Evolutionary conservation across 1,140 invertebrate species (phyloP).

Genomic region (Lordiphosa collinella): DNA sequence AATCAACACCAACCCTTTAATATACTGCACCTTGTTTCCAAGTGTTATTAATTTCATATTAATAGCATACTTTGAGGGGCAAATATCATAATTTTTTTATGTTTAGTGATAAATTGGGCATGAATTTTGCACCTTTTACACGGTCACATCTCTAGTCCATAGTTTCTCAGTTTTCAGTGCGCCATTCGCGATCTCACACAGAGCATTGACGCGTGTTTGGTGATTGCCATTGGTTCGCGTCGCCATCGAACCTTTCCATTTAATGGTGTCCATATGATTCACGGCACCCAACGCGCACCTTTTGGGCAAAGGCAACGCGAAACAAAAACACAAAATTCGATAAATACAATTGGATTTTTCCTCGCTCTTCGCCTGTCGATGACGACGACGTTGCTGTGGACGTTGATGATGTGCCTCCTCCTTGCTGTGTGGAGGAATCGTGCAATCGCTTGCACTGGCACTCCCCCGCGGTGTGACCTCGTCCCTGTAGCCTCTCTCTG

Average conservation of each 20-base stretch:
- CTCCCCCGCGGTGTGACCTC: constrained; percentile 66
- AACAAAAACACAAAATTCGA: constrained; percentile 51
- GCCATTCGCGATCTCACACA: constrained; percentile 52
- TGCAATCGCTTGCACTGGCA: constrained; percentile 57
- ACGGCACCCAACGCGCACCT: constrained; percentile 40
- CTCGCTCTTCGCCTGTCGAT: constrained; percentile 43
- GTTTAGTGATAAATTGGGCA: no score
- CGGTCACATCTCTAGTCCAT: constrained; percentile 6
- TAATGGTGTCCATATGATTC: constrained; percentile 78
- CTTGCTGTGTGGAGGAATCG: constrained; percentile 47
- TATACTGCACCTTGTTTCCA: no score
- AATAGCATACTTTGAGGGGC: no score
- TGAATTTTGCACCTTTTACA: constrained; percentile 7
- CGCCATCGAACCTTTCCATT: constrained; percentile 58
- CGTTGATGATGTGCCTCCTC: constrained; percentile 73
- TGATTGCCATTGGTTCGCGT: constrained; percentile 55
- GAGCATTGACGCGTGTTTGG: constrained; percentile 71
- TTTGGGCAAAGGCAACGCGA: constrained; percentile 3
- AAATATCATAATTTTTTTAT: no score
- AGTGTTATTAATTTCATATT: no score
- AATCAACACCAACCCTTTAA: no score
- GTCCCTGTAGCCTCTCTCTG: constrained; percentile 4
- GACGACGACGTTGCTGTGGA: constrained; percentile 49
- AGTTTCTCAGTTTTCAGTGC: constrained; percentile 13
- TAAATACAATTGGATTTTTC: constrained; percentile 76